These are phyloP conservation scores for Leptopilina drosophilae DNA, from an alignment of 2,888 invertebrate species.

Conservation along the genomic window DNA sequence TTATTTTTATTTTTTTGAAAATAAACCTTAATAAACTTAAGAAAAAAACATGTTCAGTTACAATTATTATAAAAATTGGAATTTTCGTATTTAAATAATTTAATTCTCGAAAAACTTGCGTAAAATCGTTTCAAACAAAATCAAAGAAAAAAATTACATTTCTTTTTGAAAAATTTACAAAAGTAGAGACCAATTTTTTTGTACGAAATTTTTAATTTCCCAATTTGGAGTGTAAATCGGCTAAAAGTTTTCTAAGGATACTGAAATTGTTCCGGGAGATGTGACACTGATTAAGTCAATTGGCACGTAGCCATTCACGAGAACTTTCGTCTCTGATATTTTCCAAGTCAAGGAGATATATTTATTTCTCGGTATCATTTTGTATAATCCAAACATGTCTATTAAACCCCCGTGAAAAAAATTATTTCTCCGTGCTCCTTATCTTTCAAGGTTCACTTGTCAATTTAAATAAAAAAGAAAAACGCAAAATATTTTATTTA, in stretches of 20 bases:
- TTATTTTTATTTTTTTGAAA: too few relatives aligned
- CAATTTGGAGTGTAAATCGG: constrained; percentile 1
- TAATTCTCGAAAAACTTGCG: too few relatives aligned
- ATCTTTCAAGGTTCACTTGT: constrained; percentile 5
- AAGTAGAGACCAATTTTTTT: too few relatives aligned
- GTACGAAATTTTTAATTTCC: not conserved
- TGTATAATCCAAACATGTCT: constrained; percentile 12
- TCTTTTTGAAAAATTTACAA: too few relatives aligned
- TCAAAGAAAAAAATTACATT: too few relatives aligned
- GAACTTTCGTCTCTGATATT: constrained; percentile 56
- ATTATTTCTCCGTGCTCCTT: not conserved
- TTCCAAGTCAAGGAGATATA: constrained; percentile 51
- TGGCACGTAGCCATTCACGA: constrained; percentile 64
- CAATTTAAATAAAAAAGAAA: not conserved
- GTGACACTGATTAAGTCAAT: constrained; percentile 62
- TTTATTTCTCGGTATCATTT: constrained; percentile 25
- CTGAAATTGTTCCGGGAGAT: constrained; percentile 25
- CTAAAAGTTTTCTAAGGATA: constrained; percentile 1
- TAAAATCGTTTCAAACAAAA: too few relatives aligned
- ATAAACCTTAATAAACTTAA: too few relatives aligned
- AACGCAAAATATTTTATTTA: not conserved
- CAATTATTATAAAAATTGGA: too few relatives aligned
- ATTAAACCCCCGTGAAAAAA: constrained; percentile 6
- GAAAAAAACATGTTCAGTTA: too few relatives aligned
- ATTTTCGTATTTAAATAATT: too few relatives aligned